These are phyloP conservation scores for Solen grandis DNA, from an alignment of 1,140 invertebrate genomes.

Conservation along the genomic window DNA sequence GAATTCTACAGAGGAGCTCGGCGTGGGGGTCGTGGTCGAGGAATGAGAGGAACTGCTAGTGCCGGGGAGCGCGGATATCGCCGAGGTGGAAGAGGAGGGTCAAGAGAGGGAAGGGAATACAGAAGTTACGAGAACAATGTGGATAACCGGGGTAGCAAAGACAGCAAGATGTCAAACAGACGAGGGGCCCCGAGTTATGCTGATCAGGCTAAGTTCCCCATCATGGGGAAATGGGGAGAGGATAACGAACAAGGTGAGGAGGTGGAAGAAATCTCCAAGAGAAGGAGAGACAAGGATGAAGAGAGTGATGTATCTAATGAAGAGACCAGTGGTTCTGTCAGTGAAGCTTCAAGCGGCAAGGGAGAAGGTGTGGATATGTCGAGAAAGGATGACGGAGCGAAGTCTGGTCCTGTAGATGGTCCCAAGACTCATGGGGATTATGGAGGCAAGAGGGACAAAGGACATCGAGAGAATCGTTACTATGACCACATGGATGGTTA, in stretches of 20 bases:
- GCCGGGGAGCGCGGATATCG: slow-evolving; percentile 60
- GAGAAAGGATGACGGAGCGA: slow-evolving; percentile 12
- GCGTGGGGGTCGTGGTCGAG: slow-evolving; percentile 62
- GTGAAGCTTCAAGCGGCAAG: slow-evolving; percentile 63
- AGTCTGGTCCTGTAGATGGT: slow-evolving; percentile 21
- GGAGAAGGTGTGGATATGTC: slow-evolving; percentile 5
- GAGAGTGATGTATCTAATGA: slow-evolving; percentile 79
- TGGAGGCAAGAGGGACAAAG: slow-evolving; percentile 34
- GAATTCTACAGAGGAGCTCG: slow-evolving; percentile 77
- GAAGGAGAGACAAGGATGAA: slow-evolving; percentile 73
- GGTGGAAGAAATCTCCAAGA: slow-evolving; percentile 51
- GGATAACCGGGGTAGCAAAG: slow-evolving; percentile 52
- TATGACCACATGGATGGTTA: slow-evolving; percentile 43
- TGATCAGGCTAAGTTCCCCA: slow-evolving; percentile 45
- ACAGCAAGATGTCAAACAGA: slow-evolving; percentile 54
- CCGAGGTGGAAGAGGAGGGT: slow-evolving; percentile 61
- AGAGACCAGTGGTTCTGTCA: slow-evolving; percentile 73
- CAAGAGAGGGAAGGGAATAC: slow-evolving; percentile 65
- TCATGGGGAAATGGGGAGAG: slow-evolving; percentile 56
- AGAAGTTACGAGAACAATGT: slow-evolving; percentile 60
- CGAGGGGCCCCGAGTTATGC: slow-evolving; percentile 43
- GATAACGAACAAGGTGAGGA: slow-evolving; percentile 65
- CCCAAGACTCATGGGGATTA: slow-evolving; percentile 40
- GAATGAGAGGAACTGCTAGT: slow-evolving; percentile 60
- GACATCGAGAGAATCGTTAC: slow-evolving; percentile 39